phyloP scores from a whole-genome alignment of 2,888 invertebrate genomes.

The Mycogona germanica region DNA sequence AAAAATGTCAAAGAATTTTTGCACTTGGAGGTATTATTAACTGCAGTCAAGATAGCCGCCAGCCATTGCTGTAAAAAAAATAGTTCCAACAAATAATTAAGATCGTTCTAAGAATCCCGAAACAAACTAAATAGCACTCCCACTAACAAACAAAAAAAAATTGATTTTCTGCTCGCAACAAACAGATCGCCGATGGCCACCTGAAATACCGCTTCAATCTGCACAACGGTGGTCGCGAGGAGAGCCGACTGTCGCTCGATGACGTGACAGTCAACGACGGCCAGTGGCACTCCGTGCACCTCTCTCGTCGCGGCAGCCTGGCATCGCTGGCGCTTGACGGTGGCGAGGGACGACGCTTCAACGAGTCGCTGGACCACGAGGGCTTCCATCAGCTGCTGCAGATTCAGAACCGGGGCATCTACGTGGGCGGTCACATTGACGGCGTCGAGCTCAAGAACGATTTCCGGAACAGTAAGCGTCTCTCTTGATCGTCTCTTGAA shows the following conservation, averaged over 20 bases:
- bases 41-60: neutral
- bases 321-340: conserved; percentile 35
- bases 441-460: conserved; percentile 22
- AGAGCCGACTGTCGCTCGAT: conserved; percentile 22
- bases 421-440: conserved; percentile 24
- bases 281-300: conserved; percentile 34
- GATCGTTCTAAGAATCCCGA: no score
- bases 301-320: conserved; percentile 30
- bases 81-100: no score
- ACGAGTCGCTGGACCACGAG: conserved; percentile 22
- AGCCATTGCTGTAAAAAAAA: neutral
- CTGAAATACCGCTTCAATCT: conserved; percentile 34
- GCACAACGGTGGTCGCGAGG: conserved; percentile 24
- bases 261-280: conserved; percentile 31
- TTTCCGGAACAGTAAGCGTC: conserved; percentile 20
- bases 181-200: conserved; percentile 31
- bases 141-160: neutral
- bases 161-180: neutral
- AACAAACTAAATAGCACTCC: no score
- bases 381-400: conserved; percentile 22
- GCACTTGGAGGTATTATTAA: conserved; percentile 30
- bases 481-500: no score
- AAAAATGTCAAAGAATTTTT: conserved; percentile 27
- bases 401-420: conserved; percentile 23
- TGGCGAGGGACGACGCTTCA: conserved; percentile 32